Conservation (phyloP, 2,797 vertebrate genomes). For the Gastrophryne carolinensis region DNA sequence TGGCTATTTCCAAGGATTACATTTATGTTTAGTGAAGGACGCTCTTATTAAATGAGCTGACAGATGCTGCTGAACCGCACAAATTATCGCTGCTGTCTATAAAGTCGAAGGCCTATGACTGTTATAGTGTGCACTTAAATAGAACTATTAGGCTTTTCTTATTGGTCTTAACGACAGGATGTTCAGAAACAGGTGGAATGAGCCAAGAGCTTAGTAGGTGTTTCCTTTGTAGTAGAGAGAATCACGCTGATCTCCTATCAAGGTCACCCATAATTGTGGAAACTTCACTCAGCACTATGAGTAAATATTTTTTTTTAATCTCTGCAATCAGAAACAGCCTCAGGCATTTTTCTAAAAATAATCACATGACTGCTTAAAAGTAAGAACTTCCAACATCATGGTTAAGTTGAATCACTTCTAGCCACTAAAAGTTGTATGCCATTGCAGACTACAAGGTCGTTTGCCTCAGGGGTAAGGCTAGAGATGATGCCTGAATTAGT, state of each 20-base stretch:
- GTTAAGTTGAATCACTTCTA: too few species aligned
- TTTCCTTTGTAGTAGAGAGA: conserved; percentile 35
- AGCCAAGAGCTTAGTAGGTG: conserved; percentile 34
- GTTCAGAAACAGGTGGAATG: conserved; percentile 47
- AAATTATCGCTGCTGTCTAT: conserved; percentile 45
- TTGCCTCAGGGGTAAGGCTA: too few species aligned
- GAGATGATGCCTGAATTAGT: too few species aligned
- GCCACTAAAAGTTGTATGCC: too few species aligned
- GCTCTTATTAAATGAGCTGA: conserved; percentile 50
- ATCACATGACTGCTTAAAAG: conserved; percentile 3
- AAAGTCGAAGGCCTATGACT: conserved; percentile 35
- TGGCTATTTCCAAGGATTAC: conserved; percentile 36
- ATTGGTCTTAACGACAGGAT: conserved; percentile 52
- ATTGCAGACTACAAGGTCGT: too few species aligned
- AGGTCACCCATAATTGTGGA: conserved; percentile 44
- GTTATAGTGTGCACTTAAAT: conserved; percentile 40
- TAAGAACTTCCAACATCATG: background rate
- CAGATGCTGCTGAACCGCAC: conserved; percentile 46
- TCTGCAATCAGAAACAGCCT: conserved; percentile 3
- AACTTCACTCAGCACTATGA: conserved; percentile 27
- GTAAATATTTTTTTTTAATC: conserved; percentile 32
- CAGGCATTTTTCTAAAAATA: conserved; percentile 13
- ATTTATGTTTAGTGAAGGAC: conserved; percentile 45
- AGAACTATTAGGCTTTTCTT: conserved; percentile 37
- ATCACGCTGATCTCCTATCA: conserved; percentile 26